Evolutionary conservation across 2,797 vertebrate genomes (phyloP).

Genomic region (Clarias laeviceps): DNA sequence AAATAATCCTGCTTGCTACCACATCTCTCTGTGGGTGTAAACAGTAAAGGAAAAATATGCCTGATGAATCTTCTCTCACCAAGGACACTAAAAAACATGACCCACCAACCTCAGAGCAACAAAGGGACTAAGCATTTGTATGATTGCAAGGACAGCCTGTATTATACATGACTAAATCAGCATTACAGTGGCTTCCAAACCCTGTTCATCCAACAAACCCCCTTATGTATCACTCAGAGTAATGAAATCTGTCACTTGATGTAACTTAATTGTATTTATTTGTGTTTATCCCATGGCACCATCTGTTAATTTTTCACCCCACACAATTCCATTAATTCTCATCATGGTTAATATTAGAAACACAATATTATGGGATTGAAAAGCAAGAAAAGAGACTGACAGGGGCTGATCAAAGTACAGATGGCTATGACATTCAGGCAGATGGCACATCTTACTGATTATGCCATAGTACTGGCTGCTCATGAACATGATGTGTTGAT

Average conservation of each 20-base stretch:
- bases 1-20: background rate
- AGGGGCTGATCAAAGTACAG: conserved; percentile 69
- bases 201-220: conserved; percentile 17
- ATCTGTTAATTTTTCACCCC: conserved; percentile 74
- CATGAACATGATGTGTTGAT: conserved; percentile 63
- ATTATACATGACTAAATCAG: background rate
- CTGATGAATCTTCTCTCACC: conserved; percentile 7
- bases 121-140: background rate
- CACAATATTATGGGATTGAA: conserved; percentile 66
- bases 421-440: conserved; percentile 75
- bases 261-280: conserved; percentile 71
- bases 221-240: conserved; percentile 62
- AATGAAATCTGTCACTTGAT: conserved; percentile 63
- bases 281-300: conserved; percentile 67
- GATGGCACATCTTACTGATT: conserved; percentile 78
- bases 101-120: background rate
- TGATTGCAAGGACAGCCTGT: conserved; percentile 15
- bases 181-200: background rate
- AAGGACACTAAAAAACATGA: background rate
- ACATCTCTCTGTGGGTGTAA: background rate
- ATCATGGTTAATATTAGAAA: conserved; percentile 70
- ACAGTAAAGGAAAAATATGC: background rate
- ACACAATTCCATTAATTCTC: conserved; percentile 76
- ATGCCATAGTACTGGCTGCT: conserved; percentile 64
- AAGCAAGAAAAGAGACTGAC: conserved; percentile 58